Evolutionary conservation across 53 echinoderm and acorn worm genomes (phyloP), one percentile per base, ranked within the genome.

Genomic region (Luidia sarsii): DNA sequence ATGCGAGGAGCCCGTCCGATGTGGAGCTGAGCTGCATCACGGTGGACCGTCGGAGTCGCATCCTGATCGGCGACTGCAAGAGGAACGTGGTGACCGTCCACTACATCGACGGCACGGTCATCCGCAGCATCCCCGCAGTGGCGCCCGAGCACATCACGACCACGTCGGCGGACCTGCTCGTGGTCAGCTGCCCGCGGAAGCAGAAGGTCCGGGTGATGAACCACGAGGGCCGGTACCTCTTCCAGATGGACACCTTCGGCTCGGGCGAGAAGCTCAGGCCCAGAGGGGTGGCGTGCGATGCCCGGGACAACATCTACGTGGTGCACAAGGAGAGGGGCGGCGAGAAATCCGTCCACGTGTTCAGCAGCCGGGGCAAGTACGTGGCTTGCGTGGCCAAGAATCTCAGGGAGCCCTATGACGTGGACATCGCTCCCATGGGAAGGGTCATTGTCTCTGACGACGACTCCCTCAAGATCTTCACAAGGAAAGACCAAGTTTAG

Each of bases 251-350:
- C 33, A 75, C 85, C 7, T 94, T 80, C 39, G 94, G 94, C n/a
- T 82, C 82, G n/a, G 81, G 79, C 18, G 94, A 90, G 7, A 94
- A 90, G 50, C 48, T 94, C 34, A 87, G 85, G 69, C 94, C 94
- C 1, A 87, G 90, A 25, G 94, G 94, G 34, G 88, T 94, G 0
- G 83, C 90, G 0, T 94, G 94, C 70, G 94, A 90, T 62, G 72
- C 65, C 1, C 71, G 90, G 11, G 81, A 94, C 63, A 94, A 94
- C 59, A 90, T 94, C 34, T 94, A 85, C 54, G 94, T 94, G 20
- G 90, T 94, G 20, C 94, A 94, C 74, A 94, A 94, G 52, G 90
- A 94, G 50, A 87, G 90, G 25, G 94, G 94, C 1, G 90, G 94
- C 11, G 94, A 94, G 54, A 94, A 94, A 70, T 85, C 88, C 1